These are phyloP conservation scores for Scaptomyza flava DNA, from an alignment of 2,888 invertebrate species.

Conservation along the genomic window DNA sequence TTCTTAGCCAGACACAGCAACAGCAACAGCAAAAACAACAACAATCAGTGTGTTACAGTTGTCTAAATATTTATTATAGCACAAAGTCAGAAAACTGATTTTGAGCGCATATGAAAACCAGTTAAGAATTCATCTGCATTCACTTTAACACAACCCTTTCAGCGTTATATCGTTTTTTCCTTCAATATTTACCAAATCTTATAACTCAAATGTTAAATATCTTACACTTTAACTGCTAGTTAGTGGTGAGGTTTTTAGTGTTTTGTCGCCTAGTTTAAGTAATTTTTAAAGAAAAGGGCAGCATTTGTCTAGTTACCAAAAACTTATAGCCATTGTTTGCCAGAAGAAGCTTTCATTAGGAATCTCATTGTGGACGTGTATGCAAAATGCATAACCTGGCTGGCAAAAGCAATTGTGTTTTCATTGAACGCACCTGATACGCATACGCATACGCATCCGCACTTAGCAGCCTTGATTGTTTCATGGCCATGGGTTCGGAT, in stretches of 20 bases:
- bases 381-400: not conserved
- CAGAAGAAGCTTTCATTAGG: not conserved
- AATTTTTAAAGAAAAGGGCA: no score
- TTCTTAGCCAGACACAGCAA: constrained; percentile 31
- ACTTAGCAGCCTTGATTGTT: not conserved
- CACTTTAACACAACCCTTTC: no score
- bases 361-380: not conserved
- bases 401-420: not conserved
- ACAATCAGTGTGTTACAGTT: constrained; percentile 8
- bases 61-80: constrained; percentile 30
- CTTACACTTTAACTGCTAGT: no score
- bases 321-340: no score
- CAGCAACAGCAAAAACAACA: constrained; percentile 9
- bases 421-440: not conserved
- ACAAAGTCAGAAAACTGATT: constrained; percentile 13
- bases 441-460: not conserved
- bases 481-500: not conserved
- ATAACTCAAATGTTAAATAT: no score
- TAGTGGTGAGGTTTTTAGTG: no score
- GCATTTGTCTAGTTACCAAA: no score
- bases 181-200: no score
- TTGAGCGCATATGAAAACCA: constrained; percentile 6
- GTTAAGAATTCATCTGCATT: constrained; percentile 1
- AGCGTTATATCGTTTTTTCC: no score
- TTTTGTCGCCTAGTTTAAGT: no score